These are phyloP conservation scores for Campoletis sonorensis DNA, from an alignment of 1,140 invertebrate genomes.

Conservation along the genomic window DNA sequence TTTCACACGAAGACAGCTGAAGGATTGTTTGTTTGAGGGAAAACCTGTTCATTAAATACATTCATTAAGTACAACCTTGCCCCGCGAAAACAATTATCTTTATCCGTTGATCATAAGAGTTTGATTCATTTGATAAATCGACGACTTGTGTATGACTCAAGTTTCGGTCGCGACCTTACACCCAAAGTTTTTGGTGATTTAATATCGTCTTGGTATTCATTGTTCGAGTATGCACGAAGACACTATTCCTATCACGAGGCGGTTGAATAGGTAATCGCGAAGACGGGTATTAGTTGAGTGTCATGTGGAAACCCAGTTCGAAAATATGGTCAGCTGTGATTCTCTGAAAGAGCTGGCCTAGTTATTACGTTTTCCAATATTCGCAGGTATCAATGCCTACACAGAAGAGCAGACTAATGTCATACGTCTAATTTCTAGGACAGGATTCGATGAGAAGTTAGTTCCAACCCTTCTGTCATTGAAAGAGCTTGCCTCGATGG, in stretches of 20 bases:
- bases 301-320: background rate
- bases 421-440: background rate
- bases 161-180: background rate
- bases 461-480: no score
- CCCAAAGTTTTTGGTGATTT: background rate
- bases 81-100: no score
- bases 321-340: background rate
- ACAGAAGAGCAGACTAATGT: background rate
- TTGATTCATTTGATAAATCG: background rate
- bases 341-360: background rate
- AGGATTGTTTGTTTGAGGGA: no score
- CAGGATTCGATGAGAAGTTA: no score
- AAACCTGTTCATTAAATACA: no score
- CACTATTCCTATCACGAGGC: background rate
- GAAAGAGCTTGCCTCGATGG: background rate
- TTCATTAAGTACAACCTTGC: no score
- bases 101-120: no score
- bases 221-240: background rate
- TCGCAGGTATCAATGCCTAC: background rate
- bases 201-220: background rate
- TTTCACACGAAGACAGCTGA: no score
- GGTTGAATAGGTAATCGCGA: background rate
- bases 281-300: background rate
- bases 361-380: background rate
- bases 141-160: background rate